Percentiles rank a stretch among this genome's conserved stretches.
Conservation (phyloP, 2,888 invertebrate genomes). For the Diabrotica balteata region DNA sequence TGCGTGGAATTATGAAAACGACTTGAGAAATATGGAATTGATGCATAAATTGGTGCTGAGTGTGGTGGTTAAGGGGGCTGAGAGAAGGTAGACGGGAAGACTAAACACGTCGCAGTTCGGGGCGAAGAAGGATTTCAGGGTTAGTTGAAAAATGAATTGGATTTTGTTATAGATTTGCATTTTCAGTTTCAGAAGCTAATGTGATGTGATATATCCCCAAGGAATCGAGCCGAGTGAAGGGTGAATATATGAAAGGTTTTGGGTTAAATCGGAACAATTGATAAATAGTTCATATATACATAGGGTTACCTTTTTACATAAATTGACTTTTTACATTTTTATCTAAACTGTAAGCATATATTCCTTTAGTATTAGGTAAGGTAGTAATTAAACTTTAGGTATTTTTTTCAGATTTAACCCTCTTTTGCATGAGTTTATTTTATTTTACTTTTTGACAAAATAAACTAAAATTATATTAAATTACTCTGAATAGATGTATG, state of each 20-base stretch:
- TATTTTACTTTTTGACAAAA: too few species aligned
- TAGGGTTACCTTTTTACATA: too few species aligned
- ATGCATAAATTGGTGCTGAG: slow-evolving; percentile 58
- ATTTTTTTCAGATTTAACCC: too few species aligned
- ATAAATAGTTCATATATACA: too few species aligned
- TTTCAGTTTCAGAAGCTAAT: slow-evolving; percentile 18
- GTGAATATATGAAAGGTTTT: slow-evolving; percentile 1
- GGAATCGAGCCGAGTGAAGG: neutral
- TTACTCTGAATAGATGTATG: too few species aligned
- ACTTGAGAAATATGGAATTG: slow-evolving; percentile 63
- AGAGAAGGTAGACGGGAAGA: slow-evolving; percentile 8
- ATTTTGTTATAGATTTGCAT: slow-evolving; percentile 30
- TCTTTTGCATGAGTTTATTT: too few species aligned
- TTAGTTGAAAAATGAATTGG: slow-evolving; percentile 31
- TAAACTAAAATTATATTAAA: too few species aligned
- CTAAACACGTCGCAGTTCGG: slow-evolving; percentile 30
- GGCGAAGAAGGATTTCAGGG: slow-evolving; percentile 27
- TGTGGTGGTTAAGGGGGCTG: slow-evolving; percentile 18
- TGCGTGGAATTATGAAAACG: slow-evolving; percentile 63
- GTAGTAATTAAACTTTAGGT: too few species aligned
- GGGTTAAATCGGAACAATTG: neutral
- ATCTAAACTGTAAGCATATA: too few species aligned
- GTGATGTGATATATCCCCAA: slow-evolving; percentile 15
- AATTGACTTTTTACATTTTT: too few species aligned
- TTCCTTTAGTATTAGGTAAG: too few species aligned